phyloP scores from a whole-genome alignment of 64 coral and sea anemone species.

The Montipora efflorescens region DNA sequence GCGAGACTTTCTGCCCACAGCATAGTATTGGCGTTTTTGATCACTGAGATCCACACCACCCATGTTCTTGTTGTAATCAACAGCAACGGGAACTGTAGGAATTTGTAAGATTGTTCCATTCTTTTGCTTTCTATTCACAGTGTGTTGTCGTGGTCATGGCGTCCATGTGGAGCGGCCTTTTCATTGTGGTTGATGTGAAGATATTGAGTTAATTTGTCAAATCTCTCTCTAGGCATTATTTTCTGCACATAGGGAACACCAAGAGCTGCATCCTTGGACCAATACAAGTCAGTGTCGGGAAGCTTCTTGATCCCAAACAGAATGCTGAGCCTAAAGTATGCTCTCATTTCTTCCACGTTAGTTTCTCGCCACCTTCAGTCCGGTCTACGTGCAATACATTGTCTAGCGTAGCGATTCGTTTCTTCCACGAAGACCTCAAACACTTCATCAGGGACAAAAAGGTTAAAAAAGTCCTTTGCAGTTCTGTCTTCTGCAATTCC shows the following conservation, averaged over 20 bases:
- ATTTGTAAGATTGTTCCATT: constrained; percentile 34
- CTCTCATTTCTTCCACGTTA: constrained; percentile 33
- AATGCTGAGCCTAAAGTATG: constrained; percentile 31
- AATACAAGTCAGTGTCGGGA: constrained; percentile 30
- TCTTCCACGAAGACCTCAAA: constrained; percentile 1
- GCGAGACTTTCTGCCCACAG: constrained; percentile 19
- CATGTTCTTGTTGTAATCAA: constrained; percentile 70
- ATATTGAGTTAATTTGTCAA: constrained; percentile 65
- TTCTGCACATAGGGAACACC: constrained; percentile 59
- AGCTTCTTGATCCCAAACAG: constrained; percentile 58
- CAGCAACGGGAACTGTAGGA: neutral
- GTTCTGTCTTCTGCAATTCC: constrained; percentile 43
- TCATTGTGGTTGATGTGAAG: constrained; percentile 35
- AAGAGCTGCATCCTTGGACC: constrained; percentile 32
- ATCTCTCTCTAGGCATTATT: constrained; percentile 19
- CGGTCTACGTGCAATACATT: constrained; percentile 2
- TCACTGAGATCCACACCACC: constrained; percentile 55
- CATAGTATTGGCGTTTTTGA: constrained; percentile 52
- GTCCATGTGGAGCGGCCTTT: constrained; percentile 11
- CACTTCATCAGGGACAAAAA: constrained; percentile 39
- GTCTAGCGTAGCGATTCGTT: neutral
- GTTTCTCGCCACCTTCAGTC: constrained; percentile 25
- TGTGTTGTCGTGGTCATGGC: constrained; percentile 53
- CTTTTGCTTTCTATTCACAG: constrained; percentile 36
- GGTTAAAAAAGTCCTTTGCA: constrained; percentile 39